Base-by-base conservation (phyloP, 2,113 vertebrate species). In the Ammodytes dubius region DNA sequence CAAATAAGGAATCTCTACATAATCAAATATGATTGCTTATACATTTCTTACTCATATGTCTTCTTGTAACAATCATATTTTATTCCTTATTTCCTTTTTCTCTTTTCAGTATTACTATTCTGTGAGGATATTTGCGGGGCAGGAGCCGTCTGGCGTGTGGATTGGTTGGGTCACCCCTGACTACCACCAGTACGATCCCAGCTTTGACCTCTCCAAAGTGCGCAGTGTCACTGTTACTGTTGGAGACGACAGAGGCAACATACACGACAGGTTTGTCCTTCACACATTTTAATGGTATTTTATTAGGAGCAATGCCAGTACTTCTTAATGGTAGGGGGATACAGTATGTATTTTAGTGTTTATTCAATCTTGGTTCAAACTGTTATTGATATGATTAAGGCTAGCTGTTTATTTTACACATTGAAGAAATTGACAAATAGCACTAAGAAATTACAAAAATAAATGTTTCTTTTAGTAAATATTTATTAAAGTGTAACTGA, bases 101-200 rank as follows among this genome's bases (percentile, higher is more conserved):
- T 70, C 0, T 79, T 81, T 83, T 42, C 84, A 98, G 97, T 98
- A 98, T 91, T 98, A 95, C 84, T 98, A 97, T 85, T 97, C 97
- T 0, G 93, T 98, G 80, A 95, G 96, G 89, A 94, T 98, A 82
- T 98, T 96, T 37, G 97, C 97, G 2, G 97, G 97, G 2, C 97
- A 98, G 92, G 97, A 98, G 90, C 97, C 97, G 0, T 95, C 95
- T 12, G 94, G 93, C 0, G 97, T 97, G 52, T 98, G 97, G 97
- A 87, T 97, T 0, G 97, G 97, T 74, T 98, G 97, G 97, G 97
- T 98, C 79, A 97, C 97, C 27, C 97, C 97, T 2, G 97, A 98
- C 89, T 98, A 95, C 88, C 97, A 98, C 88, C 96, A 96, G 88
- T 96, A 94, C 0, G 97, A 98, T 92, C 94, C 94, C 43, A 94